A percentile compares a stretch with the other conserved stretches of the same genome.
Evolutionary conservation across 1,140 invertebrate genomes (phyloP).

Genomic region (Protaetia brevitarsis): DNA sequence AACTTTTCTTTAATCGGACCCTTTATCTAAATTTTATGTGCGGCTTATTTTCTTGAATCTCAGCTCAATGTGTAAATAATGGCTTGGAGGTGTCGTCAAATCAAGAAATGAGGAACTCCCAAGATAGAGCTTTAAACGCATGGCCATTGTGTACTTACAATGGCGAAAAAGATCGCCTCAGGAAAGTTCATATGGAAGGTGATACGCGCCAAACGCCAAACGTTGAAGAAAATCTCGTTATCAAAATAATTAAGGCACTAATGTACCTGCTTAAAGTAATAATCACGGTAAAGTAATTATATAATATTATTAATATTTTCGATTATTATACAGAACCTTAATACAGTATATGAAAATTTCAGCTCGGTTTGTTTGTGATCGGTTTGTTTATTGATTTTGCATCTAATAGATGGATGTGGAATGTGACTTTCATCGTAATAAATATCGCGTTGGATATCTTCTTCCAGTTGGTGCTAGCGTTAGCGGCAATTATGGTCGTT

Average conservation of each 20-base stretch:
- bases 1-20: background rate
- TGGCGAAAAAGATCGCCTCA: background rate
- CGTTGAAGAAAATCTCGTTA: background rate
- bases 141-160: background rate
- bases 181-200: background rate
- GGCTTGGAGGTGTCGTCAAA: background rate
- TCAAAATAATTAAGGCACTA: background rate
- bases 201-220: background rate
- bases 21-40: background rate
- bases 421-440: background rate
- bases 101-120: background rate
- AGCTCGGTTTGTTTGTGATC: background rate
- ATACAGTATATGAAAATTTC: background rate
- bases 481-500: background rate
- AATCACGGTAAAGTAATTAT: background rate
- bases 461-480: conserved; percentile 6
- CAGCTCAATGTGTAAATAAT: background rate
- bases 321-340: too few species aligned
- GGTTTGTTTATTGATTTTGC: background rate
- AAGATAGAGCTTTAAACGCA: background rate
- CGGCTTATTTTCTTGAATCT: background rate
- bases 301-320: background rate
- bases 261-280: background rate
- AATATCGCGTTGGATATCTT: conserved; percentile 11
- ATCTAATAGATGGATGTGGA: conserved; percentile 4